Percentiles rank a stretch among this genome's conserved stretches.
These are phyloP conservation scores for Metellina segmentata DNA, from an alignment of 2,888 invertebrate species.

Conservation along the genomic window DNA sequence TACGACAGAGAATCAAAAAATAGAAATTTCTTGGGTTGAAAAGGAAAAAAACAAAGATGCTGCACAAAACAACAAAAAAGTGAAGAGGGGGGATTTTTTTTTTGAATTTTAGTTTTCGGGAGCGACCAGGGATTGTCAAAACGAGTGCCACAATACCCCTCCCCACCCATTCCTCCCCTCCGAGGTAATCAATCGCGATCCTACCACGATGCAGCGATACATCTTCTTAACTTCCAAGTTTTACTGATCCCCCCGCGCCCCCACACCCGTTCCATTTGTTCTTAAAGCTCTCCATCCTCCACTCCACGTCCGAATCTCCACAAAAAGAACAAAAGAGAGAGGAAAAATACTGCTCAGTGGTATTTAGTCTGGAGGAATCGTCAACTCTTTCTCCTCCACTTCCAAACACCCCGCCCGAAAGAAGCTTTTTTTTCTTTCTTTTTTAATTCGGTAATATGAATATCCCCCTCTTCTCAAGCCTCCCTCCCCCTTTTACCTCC, in stretches of 20 bases:
- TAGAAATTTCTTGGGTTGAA: background rate
- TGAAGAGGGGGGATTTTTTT: too few species aligned
- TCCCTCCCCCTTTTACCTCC: background rate
- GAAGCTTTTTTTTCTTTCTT: constrained; percentile 40
- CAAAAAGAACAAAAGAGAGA: constrained; percentile 30
- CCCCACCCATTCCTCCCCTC: background rate
- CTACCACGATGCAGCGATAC: constrained; percentile 42
- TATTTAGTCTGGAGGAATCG: constrained; percentile 70
- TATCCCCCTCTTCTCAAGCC: constrained; percentile 4
- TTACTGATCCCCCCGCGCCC: constrained; percentile 21
- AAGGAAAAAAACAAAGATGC: background rate
- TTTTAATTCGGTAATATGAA: constrained; percentile 27
- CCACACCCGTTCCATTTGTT: constrained; percentile 7
- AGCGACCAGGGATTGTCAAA: background rate
- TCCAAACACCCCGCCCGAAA: constrained; percentile 26
- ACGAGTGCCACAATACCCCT: constrained; percentile 10
- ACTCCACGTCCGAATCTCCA: background rate
- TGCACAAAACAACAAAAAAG: background rate
- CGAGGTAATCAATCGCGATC: constrained; percentile 21
- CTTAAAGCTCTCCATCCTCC: background rate
- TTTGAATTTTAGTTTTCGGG: too few species aligned
- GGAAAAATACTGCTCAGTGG: constrained; percentile 55
- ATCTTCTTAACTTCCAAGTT: constrained; percentile 39
- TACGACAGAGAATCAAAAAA: background rate
- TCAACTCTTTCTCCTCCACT: constrained; percentile 37